A percentile compares a stretch with the other conserved stretches of the same genome.
phyloP scores from a whole-genome alignment of 2,113 vertebrate species.

The Leptobrachium ailaonicum region DNA sequence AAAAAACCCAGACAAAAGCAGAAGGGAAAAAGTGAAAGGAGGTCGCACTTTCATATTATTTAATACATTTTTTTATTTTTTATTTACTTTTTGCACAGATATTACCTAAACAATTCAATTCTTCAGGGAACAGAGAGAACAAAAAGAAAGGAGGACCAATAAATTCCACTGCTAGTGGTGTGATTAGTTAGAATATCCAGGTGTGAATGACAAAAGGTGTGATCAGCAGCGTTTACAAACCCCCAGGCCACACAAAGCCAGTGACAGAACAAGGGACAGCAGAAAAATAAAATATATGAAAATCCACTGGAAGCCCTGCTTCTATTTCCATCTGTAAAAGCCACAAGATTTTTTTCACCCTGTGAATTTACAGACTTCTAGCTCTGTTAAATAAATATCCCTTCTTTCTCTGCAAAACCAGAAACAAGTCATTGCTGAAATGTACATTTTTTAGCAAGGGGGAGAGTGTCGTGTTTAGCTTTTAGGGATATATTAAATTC shows the following conservation, averaged over 20 bases:
- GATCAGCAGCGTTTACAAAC: background rate
- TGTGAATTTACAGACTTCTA: slow-evolving; percentile 1
- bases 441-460: background rate
- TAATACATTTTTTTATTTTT: too few relatives aligned
- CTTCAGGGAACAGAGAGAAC: too few relatives aligned
- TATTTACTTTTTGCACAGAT: too few relatives aligned
- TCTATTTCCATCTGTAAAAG: background rate
- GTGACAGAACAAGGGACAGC: slow-evolving; percentile 18
- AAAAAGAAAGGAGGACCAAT: slow-evolving; percentile 15
- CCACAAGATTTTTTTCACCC: slow-evolving; percentile 1
- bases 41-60: too few relatives aligned
- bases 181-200: slow-evolving; percentile 7
- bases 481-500: background rate
- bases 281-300: background rate
- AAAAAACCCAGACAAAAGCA: background rate
- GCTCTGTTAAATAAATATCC: background rate
- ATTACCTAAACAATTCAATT: too few relatives aligned
- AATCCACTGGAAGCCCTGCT: background rate
- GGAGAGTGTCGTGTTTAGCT: background rate
- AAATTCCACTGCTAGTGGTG: slow-evolving; percentile 12
- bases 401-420: background rate
- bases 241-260: slow-evolving; percentile 17
- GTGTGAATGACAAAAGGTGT: slow-evolving; percentile 16
- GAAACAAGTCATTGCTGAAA: background rate
- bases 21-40: background rate